A percentile compares a stretch with the other conserved stretches of the same genome.
phyloP scores from a whole-genome alignment of 2,888 invertebrate species.

The Cosmia trapezina region DNA sequence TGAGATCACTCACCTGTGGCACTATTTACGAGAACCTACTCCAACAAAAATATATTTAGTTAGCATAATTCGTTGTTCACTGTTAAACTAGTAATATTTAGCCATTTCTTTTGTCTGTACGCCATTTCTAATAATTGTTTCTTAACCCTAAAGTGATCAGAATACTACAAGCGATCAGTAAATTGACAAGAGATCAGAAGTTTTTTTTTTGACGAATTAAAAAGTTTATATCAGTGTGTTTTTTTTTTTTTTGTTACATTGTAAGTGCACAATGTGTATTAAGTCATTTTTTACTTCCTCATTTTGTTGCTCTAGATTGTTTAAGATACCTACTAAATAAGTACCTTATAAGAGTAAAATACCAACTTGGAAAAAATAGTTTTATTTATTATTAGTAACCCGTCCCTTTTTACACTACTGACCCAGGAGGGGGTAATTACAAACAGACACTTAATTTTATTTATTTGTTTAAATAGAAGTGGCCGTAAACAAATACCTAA shows the following conservation, averaged over 20 bases:
- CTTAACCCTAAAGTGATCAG: constrained; percentile 19
- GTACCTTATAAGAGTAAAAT: constrained; percentile 67
- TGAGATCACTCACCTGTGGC: neutral
- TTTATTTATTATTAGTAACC: constrained; percentile 29
- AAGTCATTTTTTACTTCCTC: constrained; percentile 43
- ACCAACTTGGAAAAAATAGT: constrained; percentile 55
- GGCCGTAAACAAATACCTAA: too few relatives aligned
- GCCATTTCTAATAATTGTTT: neutral
- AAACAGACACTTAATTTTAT: too few relatives aligned
- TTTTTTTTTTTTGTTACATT: constrained; percentile 38
- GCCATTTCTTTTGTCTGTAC: neutral
- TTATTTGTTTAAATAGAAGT: too few relatives aligned
- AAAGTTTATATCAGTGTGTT: constrained; percentile 21
- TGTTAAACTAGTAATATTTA: constrained; percentile 3
- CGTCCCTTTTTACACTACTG: too few relatives aligned
- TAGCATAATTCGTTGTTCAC: constrained; percentile 7
- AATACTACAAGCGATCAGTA: constrained; percentile 19
- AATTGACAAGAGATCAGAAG: constrained; percentile 21
- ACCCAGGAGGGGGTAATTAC: too few relatives aligned
- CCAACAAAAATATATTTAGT: neutral
- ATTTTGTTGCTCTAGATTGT: constrained; percentile 57
- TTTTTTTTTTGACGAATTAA: constrained; percentile 9
- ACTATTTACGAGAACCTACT: neutral
- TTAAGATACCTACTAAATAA: constrained; percentile 65
- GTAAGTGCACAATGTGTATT: constrained; percentile 35